Evolutionary conservation across 1,140 invertebrate genomes (phyloP).

Genomic region (Rhysida immarginata): DNA sequence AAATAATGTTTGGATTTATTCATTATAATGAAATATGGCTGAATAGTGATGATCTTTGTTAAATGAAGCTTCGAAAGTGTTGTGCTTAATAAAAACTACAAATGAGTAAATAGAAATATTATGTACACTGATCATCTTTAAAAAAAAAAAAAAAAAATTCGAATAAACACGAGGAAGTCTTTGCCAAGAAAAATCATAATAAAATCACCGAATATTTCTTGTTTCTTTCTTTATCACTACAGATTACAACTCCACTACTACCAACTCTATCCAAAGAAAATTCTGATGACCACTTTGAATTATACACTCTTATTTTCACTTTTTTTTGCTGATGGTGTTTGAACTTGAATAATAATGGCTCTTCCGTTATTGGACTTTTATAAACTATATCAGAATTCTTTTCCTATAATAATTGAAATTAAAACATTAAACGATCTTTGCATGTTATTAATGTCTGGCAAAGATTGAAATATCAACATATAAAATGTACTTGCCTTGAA

Average conservation of each 20-base stretch:
- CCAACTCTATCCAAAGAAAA: conserved; percentile 47
- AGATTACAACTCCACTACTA: conserved; percentile 45
- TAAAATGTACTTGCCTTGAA: conserved; percentile 43
- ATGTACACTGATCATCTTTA: neutral
- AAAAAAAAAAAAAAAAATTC: no score
- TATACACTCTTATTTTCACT: conserved; percentile 46
- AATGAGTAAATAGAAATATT: no score
- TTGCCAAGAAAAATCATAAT: neutral
- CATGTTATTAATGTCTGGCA: neutral
- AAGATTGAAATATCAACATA: conserved; percentile 5
- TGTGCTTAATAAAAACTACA: conserved; percentile 29
- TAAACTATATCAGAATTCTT: conserved; percentile 46
- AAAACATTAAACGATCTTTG: conserved; percentile 3
- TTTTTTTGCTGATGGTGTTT: conserved; percentile 45
- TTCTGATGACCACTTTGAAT: conserved; percentile 54
- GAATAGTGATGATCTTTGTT: conserved; percentile 67
- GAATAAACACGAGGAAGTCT: neutral
- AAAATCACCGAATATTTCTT: conserved; percentile 37
- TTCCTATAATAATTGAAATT: conserved; percentile 36
- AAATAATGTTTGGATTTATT: conserved; percentile 54
- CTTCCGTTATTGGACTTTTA: conserved; percentile 41
- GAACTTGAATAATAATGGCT: conserved; percentile 50
- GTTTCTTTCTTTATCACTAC: conserved; percentile 46
- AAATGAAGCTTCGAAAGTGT: conserved; percentile 39
- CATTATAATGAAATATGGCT: conserved; percentile 64